A percentile compares a stretch with the other conserved stretches of the same genome.
These are phyloP conservation scores for Microctenopoma stevenorrisi DNA, from an alignment of 2,797 vertebrate genomes.

Conservation along the genomic window DNA sequence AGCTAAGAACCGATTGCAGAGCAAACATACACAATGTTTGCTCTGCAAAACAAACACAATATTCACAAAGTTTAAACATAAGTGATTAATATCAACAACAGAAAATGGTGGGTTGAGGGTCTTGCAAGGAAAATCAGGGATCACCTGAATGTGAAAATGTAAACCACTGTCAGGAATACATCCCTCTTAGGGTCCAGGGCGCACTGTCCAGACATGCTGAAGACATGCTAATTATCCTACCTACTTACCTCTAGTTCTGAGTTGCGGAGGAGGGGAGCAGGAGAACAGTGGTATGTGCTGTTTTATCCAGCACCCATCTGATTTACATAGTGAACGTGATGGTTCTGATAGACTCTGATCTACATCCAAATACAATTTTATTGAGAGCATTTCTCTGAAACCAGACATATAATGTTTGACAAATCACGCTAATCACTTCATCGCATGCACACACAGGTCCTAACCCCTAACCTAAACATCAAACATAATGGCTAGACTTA, in stretches of 20 bases:
- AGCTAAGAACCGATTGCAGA: no score
- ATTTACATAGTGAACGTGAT: constrained; percentile 13
- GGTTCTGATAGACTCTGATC: neutral
- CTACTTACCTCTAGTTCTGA: constrained; percentile 51
- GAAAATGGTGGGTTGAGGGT: constrained; percentile 8
- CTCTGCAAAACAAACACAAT: no score
- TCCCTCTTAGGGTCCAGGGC: constrained; percentile 30
- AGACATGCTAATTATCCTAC: constrained; percentile 47
- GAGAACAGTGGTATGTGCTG: constrained; percentile 31
- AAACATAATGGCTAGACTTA: no score
- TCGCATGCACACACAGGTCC: no score
- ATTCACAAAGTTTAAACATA: no score
- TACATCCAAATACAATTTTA: no score
- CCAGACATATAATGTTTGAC: no score
- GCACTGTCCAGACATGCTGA: constrained; percentile 63
- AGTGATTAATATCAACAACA: no score
- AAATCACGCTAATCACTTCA: no score
- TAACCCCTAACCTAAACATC: no score
- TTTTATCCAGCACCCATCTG: constrained; percentile 45
- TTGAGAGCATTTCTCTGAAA: no score
- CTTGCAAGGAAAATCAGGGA: constrained; percentile 7
- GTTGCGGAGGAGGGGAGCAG: constrained; percentile 4
- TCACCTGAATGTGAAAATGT: constrained; percentile 13
- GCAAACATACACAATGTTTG: no score
- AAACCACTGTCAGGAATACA: constrained; percentile 27